Percentiles rank a stretch among this genome's conserved stretches.
Conservation (phyloP, 1,140 invertebrate genomes). For the Goniozus legneri region DNA sequence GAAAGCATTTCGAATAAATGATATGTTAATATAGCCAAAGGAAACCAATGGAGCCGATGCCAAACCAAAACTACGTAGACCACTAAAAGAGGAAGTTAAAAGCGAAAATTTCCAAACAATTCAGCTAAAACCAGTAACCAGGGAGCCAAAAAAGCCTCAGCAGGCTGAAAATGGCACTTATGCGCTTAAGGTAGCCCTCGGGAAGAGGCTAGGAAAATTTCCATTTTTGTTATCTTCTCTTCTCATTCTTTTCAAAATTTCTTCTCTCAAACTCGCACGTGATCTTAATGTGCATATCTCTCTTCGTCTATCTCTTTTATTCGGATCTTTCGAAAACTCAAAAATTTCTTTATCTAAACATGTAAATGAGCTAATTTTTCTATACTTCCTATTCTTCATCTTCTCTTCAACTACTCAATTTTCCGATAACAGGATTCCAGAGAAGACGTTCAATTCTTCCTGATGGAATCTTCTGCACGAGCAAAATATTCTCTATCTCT, state of each 20-base stretch:
- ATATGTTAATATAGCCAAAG: conserved; percentile 37
- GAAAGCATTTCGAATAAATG: conserved; percentile 9
- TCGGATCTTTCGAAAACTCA: background rate
- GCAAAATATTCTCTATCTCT: too few relatives aligned
- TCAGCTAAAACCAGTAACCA: conserved; percentile 61
- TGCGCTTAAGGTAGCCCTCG: conserved; percentile 45
- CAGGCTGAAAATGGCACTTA: conserved; percentile 48
- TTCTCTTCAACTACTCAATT: too few relatives aligned
- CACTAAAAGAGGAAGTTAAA: conserved; percentile 57
- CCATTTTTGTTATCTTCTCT: background rate
- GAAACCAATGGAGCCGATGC: conserved; percentile 33
- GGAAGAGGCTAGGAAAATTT: conserved; percentile 14
- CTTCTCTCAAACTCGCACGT: background rate
- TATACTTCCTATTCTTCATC: too few relatives aligned
- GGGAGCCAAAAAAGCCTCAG: conserved; percentile 47
- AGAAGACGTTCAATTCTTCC: too few relatives aligned
- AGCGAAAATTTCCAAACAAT: conserved; percentile 59
- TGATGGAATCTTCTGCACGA: too few relatives aligned
- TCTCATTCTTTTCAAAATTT: background rate
- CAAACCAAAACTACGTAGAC: conserved; percentile 52
- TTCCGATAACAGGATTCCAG: too few relatives aligned
- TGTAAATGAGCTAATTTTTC: too few relatives aligned
- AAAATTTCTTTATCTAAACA: background rate
- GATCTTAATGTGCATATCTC: too few relatives aligned
- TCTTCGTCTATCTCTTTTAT: background rate